Evolutionary conservation across 2,797 vertebrate genomes (phyloP).

Genomic region (Peromyscus melanophrys): DNA sequence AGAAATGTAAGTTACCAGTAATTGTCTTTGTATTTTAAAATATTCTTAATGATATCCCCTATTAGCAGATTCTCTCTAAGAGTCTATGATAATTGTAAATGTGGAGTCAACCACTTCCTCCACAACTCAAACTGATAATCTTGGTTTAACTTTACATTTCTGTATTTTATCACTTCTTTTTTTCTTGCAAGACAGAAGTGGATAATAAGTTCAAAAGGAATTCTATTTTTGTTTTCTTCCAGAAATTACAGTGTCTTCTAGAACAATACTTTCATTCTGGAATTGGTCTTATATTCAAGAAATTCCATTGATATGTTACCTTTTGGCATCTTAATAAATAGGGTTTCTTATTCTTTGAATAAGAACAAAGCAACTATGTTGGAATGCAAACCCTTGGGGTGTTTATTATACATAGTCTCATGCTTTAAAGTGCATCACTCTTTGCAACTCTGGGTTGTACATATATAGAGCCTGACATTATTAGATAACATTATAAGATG

Average conservation of each 20-base stretch:
- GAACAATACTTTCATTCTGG: background rate
- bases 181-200: background rate
- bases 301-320: background rate
- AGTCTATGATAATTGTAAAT: background rate
- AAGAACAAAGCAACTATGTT: background rate
- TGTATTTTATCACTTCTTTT: background rate
- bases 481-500: conserved; percentile 63
- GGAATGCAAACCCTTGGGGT: background rate
- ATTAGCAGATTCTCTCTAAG: background rate
- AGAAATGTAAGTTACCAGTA: background rate
- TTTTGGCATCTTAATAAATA: background rate
- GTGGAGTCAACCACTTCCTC: background rate
- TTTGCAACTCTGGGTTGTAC: conserved; percentile 23
- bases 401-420: background rate
- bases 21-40: background rate
- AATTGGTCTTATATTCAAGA: background rate
- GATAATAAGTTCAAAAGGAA: background rate
- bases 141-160: background rate
- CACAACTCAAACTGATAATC: background rate
- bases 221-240: background rate
- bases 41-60: background rate
- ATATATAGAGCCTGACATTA: conserved; percentile 62
- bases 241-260: conserved; percentile 8
- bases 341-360: conserved; percentile 10
- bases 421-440: conserved; percentile 29